A percentile compares a stretch with the other conserved stretches of the same genome.
phyloP scores from a whole-genome alignment of 1,140 invertebrate genomes.

The Babylonia areolata region DNA sequence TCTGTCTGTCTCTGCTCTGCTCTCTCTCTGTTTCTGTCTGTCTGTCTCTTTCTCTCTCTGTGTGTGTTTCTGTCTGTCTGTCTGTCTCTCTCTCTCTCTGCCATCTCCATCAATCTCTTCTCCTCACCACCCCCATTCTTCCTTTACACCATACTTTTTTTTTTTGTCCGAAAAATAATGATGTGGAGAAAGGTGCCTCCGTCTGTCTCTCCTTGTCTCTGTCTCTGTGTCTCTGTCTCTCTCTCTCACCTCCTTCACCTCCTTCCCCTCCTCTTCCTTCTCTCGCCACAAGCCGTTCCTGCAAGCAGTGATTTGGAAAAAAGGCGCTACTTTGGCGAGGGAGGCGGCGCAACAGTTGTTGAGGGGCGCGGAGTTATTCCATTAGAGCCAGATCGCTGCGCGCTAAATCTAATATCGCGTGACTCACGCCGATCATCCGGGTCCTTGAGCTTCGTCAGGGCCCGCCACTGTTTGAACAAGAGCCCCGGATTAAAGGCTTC shows the following conservation, averaged over 20 bases:
- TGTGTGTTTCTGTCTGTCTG: not conserved
- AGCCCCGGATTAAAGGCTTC: slow-evolving; percentile 21
- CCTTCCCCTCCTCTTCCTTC: not conserved
- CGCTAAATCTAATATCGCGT: slow-evolving; percentile 33
- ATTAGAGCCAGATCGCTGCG: slow-evolving; percentile 27
- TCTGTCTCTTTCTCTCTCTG: slow-evolving; percentile 15
- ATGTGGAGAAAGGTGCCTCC: too few species aligned
- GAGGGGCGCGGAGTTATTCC: not conserved
- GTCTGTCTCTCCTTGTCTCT: slow-evolving; percentile 16
- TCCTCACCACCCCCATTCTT: too few species aligned
- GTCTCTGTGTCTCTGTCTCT: not conserved
- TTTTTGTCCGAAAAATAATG: too few species aligned
- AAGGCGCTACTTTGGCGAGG: slow-evolving; percentile 9
- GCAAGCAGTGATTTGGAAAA: slow-evolving; percentile 28
- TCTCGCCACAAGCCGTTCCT: not conserved
- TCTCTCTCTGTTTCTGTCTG: not conserved
- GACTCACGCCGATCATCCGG: slow-evolving; percentile 20
- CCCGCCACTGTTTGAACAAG: slow-evolving; percentile 26
- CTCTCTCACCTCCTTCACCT: too few species aligned
- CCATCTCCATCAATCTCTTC: too few species aligned
- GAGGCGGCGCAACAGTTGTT: slow-evolving; percentile 14
- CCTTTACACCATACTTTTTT: too few species aligned
- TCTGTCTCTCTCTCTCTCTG: slow-evolving; percentile 12
- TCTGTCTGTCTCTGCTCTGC: slow-evolving; percentile 14
- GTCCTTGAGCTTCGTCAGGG: not conserved